These are phyloP conservation scores for Neoitamus cyanurus DNA, from an alignment of 2,888 invertebrate genomes.

Conservation along the genomic window DNA sequence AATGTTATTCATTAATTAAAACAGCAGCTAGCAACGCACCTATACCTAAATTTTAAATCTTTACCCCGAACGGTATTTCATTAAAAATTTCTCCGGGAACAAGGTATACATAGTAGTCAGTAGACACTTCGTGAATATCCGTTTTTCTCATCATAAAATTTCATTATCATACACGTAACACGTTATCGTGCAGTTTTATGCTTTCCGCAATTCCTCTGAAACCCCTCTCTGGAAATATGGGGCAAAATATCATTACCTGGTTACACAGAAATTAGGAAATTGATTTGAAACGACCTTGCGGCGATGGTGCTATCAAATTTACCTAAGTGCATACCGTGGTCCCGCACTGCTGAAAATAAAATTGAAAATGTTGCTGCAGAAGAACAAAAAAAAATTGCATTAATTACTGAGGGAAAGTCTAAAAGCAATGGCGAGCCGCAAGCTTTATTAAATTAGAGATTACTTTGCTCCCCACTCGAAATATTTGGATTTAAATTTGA, in stretches of 20 bases:
- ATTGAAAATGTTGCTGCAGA: neutral
- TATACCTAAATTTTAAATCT: too few relatives aligned
- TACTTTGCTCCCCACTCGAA: neutral
- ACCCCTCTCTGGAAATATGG: neutral
- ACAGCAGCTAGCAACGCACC: too few relatives aligned
- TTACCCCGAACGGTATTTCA: too few relatives aligned
- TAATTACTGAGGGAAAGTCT: neutral
- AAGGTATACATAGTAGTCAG: neutral
- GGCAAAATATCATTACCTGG: neutral
- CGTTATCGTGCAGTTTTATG: neutral
- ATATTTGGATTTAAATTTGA: conserved; percentile 5
- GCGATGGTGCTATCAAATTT: neutral
- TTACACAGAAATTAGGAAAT: neutral
- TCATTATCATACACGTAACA: neutral
- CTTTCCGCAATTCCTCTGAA: neutral
- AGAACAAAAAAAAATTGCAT: neutral
- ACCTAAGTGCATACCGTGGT: neutral
- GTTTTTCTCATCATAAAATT: neutral
- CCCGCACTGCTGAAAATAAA: neutral
- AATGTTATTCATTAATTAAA: too few relatives aligned
- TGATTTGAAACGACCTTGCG: neutral
- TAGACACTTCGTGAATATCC: neutral
- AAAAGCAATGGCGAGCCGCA: neutral
- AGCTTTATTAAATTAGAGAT: neutral
- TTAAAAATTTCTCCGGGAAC: neutral